These are phyloP conservation scores for Xestoiulus laeticollis DNA, from an alignment of 2,888 invertebrate species.

Conservation along the genomic window DNA sequence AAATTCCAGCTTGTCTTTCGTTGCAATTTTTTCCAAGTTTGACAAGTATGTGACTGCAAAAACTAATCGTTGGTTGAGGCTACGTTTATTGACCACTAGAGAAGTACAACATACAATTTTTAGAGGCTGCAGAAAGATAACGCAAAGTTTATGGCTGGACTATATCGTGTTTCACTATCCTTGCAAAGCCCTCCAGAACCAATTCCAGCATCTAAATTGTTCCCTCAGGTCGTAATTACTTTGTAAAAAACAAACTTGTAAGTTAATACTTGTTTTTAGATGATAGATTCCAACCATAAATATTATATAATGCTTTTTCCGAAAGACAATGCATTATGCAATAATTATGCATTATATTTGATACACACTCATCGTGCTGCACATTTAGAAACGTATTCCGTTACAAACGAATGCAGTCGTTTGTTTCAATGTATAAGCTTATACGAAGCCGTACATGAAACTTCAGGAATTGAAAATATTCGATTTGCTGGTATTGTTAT, in stretches of 20 bases:
- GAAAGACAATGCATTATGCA: background rate
- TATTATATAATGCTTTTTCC: background rate
- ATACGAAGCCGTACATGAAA: too few species aligned
- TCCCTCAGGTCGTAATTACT: conserved; percentile 14
- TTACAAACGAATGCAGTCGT: too few species aligned
- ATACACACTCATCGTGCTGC: too few species aligned
- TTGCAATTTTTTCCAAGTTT: background rate
- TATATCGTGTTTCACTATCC: background rate
- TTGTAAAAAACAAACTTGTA: background rate
- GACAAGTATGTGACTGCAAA: background rate
- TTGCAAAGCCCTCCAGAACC: background rate
- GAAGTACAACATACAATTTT: background rate
- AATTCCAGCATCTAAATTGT: background rate
- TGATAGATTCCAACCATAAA: background rate
- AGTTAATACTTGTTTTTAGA: background rate
- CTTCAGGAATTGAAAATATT: too few species aligned
- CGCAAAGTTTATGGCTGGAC: background rate
- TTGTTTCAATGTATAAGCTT: too few species aligned
- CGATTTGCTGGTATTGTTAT: too few species aligned
- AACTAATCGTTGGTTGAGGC: conserved; percentile 8
- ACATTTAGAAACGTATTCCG: too few species aligned
- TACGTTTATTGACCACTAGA: conserved; percentile 1
- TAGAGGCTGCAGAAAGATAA: background rate
- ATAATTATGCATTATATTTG: too few species aligned
- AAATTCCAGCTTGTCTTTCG: background rate